Evolutionary conservation across 2,797 vertebrate species (phyloP).

Genomic region (Brotula barbata): DNA sequence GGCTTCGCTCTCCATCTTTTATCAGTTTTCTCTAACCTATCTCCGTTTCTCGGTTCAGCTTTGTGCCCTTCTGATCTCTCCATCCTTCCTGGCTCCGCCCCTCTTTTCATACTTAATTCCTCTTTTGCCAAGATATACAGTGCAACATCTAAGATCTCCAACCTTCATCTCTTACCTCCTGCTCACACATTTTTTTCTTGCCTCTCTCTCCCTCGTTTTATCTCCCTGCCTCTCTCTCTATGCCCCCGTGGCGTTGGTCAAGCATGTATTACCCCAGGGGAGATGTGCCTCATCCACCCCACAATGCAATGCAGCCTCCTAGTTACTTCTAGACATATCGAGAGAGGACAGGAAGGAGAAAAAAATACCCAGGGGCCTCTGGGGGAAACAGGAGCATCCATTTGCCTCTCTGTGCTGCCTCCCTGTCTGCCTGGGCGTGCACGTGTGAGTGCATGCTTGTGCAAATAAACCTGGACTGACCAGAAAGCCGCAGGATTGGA

Average conservation of each 20-base stretch:
- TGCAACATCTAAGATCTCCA: slow-evolving; percentile 28
- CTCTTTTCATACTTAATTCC: slow-evolving; percentile 38
- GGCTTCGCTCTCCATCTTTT: slow-evolving; percentile 1
- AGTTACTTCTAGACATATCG: slow-evolving; percentile 57
- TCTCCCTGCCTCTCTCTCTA: slow-evolving; percentile 4
- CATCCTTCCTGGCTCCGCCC: slow-evolving; percentile 18
- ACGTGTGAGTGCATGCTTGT: not conserved
- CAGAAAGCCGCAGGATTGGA: slow-evolving; percentile 55
- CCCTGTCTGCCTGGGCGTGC: slow-evolving; percentile 33
- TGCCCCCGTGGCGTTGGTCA: slow-evolving; percentile 20
- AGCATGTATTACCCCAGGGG: slow-evolving; percentile 41
- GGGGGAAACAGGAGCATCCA: slow-evolving; percentile 65
- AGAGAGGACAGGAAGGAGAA: slow-evolving; percentile 64
- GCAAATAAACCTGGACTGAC: slow-evolving; percentile 44
- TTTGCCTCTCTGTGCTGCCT: slow-evolving; percentile 18
- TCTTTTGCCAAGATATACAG: slow-evolving; percentile 13
- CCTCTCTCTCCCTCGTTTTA: slow-evolving; percentile 16
- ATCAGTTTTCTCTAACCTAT: slow-evolving; percentile 47
- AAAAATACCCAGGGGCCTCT: slow-evolving; percentile 46
- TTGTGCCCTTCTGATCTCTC: slow-evolving; percentile 49
- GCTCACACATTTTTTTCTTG: slow-evolving; percentile 16
- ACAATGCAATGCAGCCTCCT: slow-evolving; percentile 43
- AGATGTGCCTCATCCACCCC: slow-evolving; percentile 44
- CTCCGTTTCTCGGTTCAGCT: slow-evolving; percentile 41
- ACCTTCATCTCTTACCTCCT: not conserved